Conservation (phyloP, 2,113 vertebrate genomes). For the Penelope pileata region DNA sequence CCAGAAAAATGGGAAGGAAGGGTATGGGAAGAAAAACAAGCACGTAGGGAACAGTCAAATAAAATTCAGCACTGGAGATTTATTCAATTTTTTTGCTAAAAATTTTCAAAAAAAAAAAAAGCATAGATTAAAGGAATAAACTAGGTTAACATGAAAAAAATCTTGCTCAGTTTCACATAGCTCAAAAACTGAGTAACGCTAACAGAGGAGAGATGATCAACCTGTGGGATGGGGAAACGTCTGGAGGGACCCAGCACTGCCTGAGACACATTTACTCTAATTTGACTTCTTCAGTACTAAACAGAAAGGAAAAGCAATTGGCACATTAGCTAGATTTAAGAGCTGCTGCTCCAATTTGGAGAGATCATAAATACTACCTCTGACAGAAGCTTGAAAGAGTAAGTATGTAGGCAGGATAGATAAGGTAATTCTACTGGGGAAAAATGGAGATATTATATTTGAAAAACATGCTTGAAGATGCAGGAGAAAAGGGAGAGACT, state of each 20-base stretch:
- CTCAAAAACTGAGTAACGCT: background rate
- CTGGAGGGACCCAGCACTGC: background rate
- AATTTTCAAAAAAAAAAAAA: background rate
- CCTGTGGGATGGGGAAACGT: background rate
- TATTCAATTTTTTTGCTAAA: background rate
- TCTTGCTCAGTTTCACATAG: background rate
- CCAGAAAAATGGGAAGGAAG: background rate
- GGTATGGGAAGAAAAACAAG: background rate
- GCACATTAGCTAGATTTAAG: constrained; percentile 14
- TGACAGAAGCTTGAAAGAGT: background rate
- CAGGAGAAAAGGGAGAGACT: background rate
- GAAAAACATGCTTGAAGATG: constrained; percentile 14
- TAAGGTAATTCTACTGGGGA: background rate
- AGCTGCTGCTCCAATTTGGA: background rate
- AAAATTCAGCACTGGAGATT: background rate
- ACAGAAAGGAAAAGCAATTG: constrained; percentile 15
- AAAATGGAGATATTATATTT: constrained; percentile 17
- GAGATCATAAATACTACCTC: constrained; percentile 8
- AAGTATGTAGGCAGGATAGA: constrained; percentile 4
- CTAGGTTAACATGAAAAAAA: background rate
- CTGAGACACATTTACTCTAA: background rate
- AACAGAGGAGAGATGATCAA: background rate
- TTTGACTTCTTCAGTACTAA: background rate
- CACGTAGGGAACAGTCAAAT: background rate
- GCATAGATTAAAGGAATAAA: background rate